These are phyloP conservation scores for Amiota communis DNA, from an alignment of 2,888 invertebrate genomes.

Conservation along the genomic window DNA sequence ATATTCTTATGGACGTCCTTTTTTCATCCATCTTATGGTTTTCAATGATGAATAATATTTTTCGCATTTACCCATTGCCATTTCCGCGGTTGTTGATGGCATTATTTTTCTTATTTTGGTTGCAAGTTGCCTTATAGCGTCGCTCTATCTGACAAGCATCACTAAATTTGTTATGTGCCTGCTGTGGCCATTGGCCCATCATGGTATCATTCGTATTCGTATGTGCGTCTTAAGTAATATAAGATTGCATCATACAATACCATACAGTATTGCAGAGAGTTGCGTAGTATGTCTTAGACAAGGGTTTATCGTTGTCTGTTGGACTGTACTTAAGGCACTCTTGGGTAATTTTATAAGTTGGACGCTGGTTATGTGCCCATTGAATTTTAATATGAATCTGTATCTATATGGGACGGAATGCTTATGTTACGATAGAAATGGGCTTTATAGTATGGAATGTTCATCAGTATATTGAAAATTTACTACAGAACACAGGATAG, in stretches of 20 bases:
- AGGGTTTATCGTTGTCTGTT: not conserved
- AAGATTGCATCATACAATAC: not conserved
- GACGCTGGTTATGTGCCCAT: no score
- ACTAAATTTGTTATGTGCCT: slow-evolving; percentile 35
- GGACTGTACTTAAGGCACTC: not conserved
- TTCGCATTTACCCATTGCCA: slow-evolving; percentile 31
- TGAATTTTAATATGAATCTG: no score
- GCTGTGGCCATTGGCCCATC: not conserved
- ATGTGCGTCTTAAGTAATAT: not conserved
- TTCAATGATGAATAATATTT: slow-evolving; percentile 41
- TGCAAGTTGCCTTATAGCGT: not conserved
- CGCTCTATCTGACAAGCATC: slow-evolving; percentile 36
- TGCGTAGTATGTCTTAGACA: not conserved
- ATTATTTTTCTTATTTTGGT: no score
- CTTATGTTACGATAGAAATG: no score
- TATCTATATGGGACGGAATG: no score
- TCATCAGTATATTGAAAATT: no score
- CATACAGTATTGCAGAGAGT: no score
- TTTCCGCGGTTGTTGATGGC: not conserved
- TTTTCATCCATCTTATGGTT: slow-evolving; percentile 32
- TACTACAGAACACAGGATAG: no score
- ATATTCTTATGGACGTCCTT: not conserved
- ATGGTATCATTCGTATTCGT: not conserved
- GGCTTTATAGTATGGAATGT: no score
- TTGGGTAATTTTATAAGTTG: no score